phyloP scores from a whole-genome alignment of 2,113 vertebrate genomes.

The Physeter macrocephalus region DNA sequence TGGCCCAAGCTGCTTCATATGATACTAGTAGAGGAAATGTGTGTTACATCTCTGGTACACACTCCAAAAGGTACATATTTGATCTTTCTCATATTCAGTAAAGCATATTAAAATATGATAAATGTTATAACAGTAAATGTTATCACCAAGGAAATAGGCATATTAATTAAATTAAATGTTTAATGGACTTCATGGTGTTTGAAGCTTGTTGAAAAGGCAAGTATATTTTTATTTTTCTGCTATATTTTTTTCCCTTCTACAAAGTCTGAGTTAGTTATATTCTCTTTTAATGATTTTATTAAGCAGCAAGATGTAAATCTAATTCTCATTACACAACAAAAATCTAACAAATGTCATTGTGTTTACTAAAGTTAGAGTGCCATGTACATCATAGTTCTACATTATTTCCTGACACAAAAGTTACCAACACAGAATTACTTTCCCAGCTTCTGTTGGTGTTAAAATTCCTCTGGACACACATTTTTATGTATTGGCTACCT shows the following conservation, averaged over 20 bases:
- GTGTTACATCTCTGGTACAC: conserved; percentile 35
- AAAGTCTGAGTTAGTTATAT: background rate
- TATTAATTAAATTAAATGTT: conserved; percentile 27
- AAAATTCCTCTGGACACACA: background rate
- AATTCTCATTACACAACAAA: background rate
- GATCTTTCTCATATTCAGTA: conserved; percentile 51
- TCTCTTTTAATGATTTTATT: conserved; percentile 30
- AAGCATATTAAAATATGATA: conserved; percentile 45
- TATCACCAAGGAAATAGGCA: background rate
- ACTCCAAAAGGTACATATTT: conserved; percentile 54
- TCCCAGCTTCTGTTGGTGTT: background rate
- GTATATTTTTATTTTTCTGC: background rate
- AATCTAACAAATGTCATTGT: background rate
- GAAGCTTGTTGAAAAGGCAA: background rate
- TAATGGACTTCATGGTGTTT: background rate
- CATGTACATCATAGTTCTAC: background rate
- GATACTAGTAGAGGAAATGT: conserved; percentile 65
- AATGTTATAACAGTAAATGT: conserved; percentile 18
- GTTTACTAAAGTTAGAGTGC: background rate
- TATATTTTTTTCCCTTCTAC: background rate
- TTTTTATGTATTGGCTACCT: background rate
- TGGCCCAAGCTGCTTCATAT: conserved; percentile 59
- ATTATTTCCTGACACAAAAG: background rate
- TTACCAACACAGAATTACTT: background rate
- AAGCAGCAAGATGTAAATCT: background rate